Evolutionary conservation across 2,888 invertebrate genomes (phyloP), one percentile per base, ranked within the genome.

Genomic region (Metalampra italica): DNA sequence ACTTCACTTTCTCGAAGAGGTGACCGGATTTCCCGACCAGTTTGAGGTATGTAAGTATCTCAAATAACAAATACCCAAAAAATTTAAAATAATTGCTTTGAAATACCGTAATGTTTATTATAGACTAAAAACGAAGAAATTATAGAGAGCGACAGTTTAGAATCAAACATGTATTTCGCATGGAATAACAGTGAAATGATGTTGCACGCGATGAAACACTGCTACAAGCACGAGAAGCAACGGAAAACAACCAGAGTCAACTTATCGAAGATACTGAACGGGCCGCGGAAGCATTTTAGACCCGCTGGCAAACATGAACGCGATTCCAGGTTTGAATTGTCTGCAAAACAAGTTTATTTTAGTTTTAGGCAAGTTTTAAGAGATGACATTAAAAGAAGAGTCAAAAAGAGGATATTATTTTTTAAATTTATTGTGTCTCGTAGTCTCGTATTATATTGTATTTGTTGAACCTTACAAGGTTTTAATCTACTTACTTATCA

Each of bases 161-260:
- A 32, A 32, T 8, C 50, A 47, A 13, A 60, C 14, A 1, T 22
- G 22, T 80, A 71, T 50, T 85, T 68, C 49, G 77, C 81, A 1
- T 92, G 91, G 92, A 92, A 91, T 57, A 91, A 92, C 53, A 90
- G 82, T 46, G 58, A 71, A 34, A 56, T 70, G 3, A 66, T 75
- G 0, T 73, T 84, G 0, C 72, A 85, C 32, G 87, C 91, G 64
- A 81, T 91, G 78, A 82, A 83, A 50, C 90, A 91, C 57, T 75
- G 81, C 50, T 91, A 82, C 57, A 70, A 75, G 29, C 87, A 91
- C 52, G 80, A 90, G 8, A 62, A 51, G 0, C 85, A 87, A 46
- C 71, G 75, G 49, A 22, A 44, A 0, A 36, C 29, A 0, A 41
- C 51, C 7, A 47, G 52, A 8, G 40, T 81, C 9, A 60, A 77